Evolutionary conservation across 2,113 vertebrate genomes (phyloP).

Genomic region (Mellivora capensis): DNA sequence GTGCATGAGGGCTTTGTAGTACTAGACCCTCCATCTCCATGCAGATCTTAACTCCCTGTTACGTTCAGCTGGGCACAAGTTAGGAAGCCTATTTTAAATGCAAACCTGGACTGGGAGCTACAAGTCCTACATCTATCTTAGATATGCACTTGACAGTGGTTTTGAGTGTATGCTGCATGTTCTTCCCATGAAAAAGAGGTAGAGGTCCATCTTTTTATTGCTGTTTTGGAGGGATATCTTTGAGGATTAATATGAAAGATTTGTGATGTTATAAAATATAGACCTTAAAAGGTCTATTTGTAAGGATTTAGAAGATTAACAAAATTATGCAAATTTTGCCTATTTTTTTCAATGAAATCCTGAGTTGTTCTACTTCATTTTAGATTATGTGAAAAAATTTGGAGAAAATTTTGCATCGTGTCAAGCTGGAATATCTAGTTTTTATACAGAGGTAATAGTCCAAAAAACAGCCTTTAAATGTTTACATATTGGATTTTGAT

Average conservation of each 20-base stretch:
- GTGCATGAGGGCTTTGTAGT: background rate
- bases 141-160: background rate
- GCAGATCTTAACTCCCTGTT: background rate
- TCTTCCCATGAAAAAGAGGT: background rate
- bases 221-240: background rate
- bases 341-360: constrained; percentile 54
- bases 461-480: constrained; percentile 1
- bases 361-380: constrained; percentile 56
- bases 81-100: background rate
- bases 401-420: constrained; percentile 86
- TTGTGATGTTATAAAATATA: background rate
- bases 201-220: background rate
- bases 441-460: constrained; percentile 84
- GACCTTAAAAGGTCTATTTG: background rate
- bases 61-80: background rate
- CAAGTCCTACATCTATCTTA: background rate
- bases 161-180: background rate
- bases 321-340: background rate
- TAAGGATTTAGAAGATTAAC: background rate
- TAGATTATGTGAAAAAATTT: constrained; percentile 83
- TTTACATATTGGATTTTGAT: background rate
- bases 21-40: background rate
- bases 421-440: constrained; percentile 90
- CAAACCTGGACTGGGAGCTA: background rate
- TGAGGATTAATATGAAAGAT: background rate